Evolutionary conservation across 2,888 invertebrate genomes (phyloP), one percentile per base, ranked within the genome.

Genomic region (Sinelater perroti): DNA sequence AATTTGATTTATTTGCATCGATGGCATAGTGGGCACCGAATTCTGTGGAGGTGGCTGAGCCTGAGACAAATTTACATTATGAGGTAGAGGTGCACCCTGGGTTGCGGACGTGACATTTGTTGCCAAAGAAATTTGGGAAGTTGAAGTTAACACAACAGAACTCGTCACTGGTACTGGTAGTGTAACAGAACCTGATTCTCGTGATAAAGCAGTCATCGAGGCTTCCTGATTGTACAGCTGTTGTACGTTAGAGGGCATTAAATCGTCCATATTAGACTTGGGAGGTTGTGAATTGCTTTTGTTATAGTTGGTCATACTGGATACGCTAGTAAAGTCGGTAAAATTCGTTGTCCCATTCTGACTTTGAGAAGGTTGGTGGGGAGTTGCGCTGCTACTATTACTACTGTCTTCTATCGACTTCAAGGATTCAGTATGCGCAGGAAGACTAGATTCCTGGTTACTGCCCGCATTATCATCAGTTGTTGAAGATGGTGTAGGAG

Each of bases 301-400:
- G 36, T 47, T 65, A 68, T 76, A 75, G 67, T 78, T 71, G 49
- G 79, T 73, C 75, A 80, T 77, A 53, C 76, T 78, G 2, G 76
- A 75, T 7, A 77, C 76, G 47, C 74, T 75, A 51, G 75, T 75
- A 63, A 78, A 77, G 66, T 79, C 78, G 6, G 76, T 76, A 55
- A 78, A 77, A 63, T 67, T 74, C 63, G 72, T 74, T 49, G 65
- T 67, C 63, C 72, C 68, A 64, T 69, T 71, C 55, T 76, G 75
- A 64, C 73, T 75, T 57, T 81, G 80, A 70, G 80, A 77, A 24
- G 81, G 79, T 49, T 78, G 76, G 75, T 82, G 81, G n/a, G n/a
- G n/a, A 49, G 63, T 63, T 49, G 70, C 70, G 44, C 71, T 71
- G 53, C 70, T 73, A 28, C 72, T 71, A 59, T 75, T 74, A 60